Base-by-base conservation (phyloP, 2,113 vertebrate species). In the Anser cygnoides region DNA sequence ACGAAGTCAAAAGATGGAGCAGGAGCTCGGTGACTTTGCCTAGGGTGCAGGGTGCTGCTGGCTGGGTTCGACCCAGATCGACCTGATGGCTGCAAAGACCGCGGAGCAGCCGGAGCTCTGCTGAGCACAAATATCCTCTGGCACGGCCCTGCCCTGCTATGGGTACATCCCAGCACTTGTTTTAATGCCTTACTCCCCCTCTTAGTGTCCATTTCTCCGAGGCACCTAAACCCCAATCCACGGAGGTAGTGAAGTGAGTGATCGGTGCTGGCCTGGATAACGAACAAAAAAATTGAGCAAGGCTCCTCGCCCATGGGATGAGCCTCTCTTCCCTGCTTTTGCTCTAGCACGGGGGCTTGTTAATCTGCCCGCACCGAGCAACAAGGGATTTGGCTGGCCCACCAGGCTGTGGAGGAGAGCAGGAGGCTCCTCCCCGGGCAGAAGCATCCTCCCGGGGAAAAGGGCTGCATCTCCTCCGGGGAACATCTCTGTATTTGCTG, bases 51-150 rank as follows among this genome's bases (percentile, higher is more conserved):
- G 49, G 22, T 50, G 49, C 49, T 50, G 49, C 49, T 50, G 22
- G 49, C 22, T 25, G 21, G 49, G 6, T 50, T 23, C 3, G 9
- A 17, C 43, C 43, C 43, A 44, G 43, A 8, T 44, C 0, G 0
- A 41, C 37, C 49, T 2, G 3, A 14, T 0, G 0, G 31, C 8
- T 29, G 37, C 2, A 8, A 44, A 18, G 8, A 16, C 10, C 11
- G 33, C 23, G 29, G 70, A 52, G 57, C 13, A 68, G 78, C 44
- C 22, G 44, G 44, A 63, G 72, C 57, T 49, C 57, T n/a, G 63
- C 5, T 71, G 20, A 13, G 33, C 43, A 33, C 58, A 54, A 11
- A 25, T 3, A 23, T 31, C 59, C 58, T 6, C 67, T 11, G 33
- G 50, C 33, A 44, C 4, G 13, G 44, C 26, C 54, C 22, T 54